These are phyloP conservation scores for Desmodus rotundus DNA, from an alignment of 2,113 vertebrate genomes.

Conservation along the genomic window DNA sequence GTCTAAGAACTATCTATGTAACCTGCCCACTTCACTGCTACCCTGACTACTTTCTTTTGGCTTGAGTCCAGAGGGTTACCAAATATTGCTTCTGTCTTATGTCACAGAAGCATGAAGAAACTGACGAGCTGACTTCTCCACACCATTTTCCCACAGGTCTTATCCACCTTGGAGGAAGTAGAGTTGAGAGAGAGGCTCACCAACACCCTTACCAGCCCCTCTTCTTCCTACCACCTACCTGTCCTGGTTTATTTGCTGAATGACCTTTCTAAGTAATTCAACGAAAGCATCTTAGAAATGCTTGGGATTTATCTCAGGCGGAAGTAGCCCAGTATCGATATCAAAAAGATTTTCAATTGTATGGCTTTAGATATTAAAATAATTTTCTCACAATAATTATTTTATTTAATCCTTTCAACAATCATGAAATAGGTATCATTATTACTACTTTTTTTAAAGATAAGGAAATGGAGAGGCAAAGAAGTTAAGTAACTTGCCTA, in stretches of 20 bases:
- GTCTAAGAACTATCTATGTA: not conserved
- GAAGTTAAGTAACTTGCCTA: not conserved
- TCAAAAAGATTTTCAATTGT: not conserved
- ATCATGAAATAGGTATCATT: not conserved
- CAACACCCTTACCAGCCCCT: not conserved
- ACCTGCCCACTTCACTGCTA: not conserved
- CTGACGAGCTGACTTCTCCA: not conserved
- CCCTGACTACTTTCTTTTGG: not conserved
- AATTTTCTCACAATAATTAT: not conserved
- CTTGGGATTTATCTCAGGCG: not conserved
- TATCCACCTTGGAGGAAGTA: not conserved
- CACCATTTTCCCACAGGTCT: not conserved
- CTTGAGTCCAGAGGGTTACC: not conserved
- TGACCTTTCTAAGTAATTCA: slow-evolving; percentile 17
- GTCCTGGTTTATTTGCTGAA: not conserved
- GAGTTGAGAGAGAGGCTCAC: not conserved
- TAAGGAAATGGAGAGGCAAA: not conserved
- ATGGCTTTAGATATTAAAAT: slow-evolving; percentile 11
- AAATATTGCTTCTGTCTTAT: not conserved
- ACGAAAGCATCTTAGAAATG: not conserved
- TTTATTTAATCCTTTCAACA: slow-evolving; percentile 30
- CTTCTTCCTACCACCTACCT: not conserved
- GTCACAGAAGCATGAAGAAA: not conserved
- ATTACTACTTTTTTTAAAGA: not conserved
- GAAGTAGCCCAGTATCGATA: not conserved